Evolutionary conservation across 2,797 vertebrate species (phyloP).

Genomic region (Scarus forsteni): DNA sequence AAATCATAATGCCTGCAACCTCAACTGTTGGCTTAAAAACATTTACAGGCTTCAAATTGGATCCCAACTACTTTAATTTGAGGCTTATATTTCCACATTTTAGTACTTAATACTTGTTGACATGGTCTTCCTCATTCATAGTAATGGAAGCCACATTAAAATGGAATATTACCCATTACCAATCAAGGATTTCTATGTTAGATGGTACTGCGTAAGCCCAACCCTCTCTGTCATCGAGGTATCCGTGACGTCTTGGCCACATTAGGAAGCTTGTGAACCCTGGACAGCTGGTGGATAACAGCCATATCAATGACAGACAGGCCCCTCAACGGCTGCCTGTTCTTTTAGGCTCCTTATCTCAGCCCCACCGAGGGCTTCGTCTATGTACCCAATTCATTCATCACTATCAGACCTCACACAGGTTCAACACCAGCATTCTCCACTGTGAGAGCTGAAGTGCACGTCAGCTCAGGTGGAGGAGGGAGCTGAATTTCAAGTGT

Average conservation of each 20-base stretch:
- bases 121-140: not conserved
- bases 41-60: too few species aligned
- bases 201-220: conserved; percentile 21
- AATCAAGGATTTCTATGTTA: conserved; percentile 23
- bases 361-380: conserved; percentile 51
- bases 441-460: conserved; percentile 18
- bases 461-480: conserved; percentile 21
- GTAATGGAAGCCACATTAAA: not conserved
- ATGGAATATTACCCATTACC: not conserved
- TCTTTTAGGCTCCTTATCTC: conserved; percentile 75
- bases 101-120: not conserved
- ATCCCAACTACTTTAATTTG: too few species aligned
- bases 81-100: not conserved
- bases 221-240: conserved; percentile 48
- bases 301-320: conserved; percentile 80
- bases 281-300: conserved; percentile 51
- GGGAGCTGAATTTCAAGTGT: conserved; percentile 22
- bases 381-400: conserved; percentile 71
- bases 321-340: conserved; percentile 51
- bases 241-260: conserved; percentile 44
- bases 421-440: conserved; percentile 53
- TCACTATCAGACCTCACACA: conserved; percentile 75
- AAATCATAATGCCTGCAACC: too few species aligned
- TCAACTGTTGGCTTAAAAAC: too few species aligned
- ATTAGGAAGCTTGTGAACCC: conserved; percentile 52